phyloP scores from a whole-genome alignment of 2,797 vertebrate genomes.

The Hapalemur alaotrensis region DNA sequence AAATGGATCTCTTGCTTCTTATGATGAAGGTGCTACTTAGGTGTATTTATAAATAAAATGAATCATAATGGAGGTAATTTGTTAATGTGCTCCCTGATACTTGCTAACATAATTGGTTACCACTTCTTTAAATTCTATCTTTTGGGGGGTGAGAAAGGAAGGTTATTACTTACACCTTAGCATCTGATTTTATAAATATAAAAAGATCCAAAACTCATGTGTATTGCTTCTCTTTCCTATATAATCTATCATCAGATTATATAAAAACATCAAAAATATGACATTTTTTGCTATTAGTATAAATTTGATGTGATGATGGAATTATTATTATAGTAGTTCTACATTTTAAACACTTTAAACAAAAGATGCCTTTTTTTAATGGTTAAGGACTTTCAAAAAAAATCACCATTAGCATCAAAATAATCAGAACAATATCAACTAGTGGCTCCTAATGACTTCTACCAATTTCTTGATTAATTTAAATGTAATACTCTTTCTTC shows the following conservation, averaged over 20 bases:
- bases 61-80: not conserved
- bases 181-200: slow-evolving; percentile 37
- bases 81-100: not conserved
- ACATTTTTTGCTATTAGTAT: not conserved
- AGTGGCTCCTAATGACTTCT: not conserved
- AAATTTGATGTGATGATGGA: not conserved
- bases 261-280: not conserved
- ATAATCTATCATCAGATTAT: not conserved
- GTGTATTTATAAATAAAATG: slow-evolving; percentile 13
- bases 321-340: not conserved
- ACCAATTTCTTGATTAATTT: slow-evolving; percentile 11
- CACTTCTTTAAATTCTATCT: not conserved
- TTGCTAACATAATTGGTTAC: not conserved
- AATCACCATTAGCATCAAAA: slow-evolving; percentile 31
- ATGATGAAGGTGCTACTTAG: not conserved
- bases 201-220: not conserved
- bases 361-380: not conserved
- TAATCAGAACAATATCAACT: not conserved
- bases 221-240: slow-evolving; percentile 14
- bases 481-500: not conserved
- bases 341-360: slow-evolving; percentile 52
- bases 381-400: not conserved
- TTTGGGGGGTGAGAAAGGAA: not conserved
- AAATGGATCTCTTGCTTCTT: not conserved
- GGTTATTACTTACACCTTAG: not conserved